Evolutionary conservation across 2,113 vertebrate species (phyloP).

Genomic region (Mola mola): DNA sequence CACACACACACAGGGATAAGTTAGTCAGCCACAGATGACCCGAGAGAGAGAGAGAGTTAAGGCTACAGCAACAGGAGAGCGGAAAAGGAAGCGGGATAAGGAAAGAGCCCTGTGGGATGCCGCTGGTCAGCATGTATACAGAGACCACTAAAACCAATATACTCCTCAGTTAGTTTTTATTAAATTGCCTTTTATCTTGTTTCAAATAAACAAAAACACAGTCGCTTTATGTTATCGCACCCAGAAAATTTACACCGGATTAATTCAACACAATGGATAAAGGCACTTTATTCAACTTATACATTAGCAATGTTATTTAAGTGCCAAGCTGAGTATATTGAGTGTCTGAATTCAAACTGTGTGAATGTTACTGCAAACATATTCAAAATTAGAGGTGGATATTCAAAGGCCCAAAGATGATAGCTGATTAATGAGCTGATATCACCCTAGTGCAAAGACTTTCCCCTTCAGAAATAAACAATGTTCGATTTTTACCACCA

Average conservation of each 20-base stretch:
- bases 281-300: conserved; percentile 6
- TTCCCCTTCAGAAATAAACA: no score
- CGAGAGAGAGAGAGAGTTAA: neutral
- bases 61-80: neutral
- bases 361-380: neutral
- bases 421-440: no score
- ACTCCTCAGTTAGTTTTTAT: conserved; percentile 4
- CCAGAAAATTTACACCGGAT: neutral
- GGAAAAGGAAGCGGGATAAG: conserved; percentile 8
- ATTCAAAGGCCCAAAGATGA: no score
- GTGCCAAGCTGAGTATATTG: conserved; percentile 27
- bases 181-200: neutral
- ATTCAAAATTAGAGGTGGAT: no score
- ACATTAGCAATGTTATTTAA: conserved; percentile 24
- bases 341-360: conserved; percentile 53
- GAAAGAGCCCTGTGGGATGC: conserved; percentile 21
- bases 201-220: no score
- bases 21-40: conserved; percentile 10
- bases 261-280: conserved; percentile 4
- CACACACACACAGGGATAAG: conserved; percentile 25
- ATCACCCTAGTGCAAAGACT: no score
- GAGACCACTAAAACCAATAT: conserved; percentile 3
- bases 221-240: conserved; percentile 3
- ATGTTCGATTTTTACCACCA: no score
- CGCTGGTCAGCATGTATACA: neutral